Conservation (phyloP, 2,797 vertebrate genomes). For the Anguilla pacifica region DNA sequence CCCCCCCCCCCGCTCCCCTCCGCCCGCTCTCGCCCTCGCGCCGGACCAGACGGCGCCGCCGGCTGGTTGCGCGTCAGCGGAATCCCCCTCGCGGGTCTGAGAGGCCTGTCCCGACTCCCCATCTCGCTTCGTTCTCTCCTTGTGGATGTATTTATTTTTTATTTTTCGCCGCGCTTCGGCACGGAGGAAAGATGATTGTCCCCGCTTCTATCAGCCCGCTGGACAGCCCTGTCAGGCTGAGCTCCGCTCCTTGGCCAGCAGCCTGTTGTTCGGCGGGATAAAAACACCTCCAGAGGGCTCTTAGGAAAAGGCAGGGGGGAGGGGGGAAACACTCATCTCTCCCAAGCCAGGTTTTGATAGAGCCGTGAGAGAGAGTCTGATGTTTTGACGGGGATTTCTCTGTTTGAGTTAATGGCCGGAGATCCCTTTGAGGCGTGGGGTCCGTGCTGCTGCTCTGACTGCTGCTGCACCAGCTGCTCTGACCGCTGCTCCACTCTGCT, state of each 20-base stretch:
- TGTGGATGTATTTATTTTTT: neutral
- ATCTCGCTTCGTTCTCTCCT: neutral
- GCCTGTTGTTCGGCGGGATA: neutral
- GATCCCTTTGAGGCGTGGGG: neutral
- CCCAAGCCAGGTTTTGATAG: neutral
- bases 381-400: neutral
- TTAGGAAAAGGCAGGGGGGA: too few relatives aligned
- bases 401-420: neutral
- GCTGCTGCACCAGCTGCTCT: neutral
- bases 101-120: conserved; percentile 49
- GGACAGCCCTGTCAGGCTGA: neutral
- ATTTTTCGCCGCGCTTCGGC: conserved; percentile 11
- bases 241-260: neutral
- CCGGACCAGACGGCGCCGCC: neutral
- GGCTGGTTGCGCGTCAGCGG: neutral
- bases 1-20: neutral
- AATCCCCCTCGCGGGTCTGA: conserved; percentile 51
- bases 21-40: neutral
- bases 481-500: neutral
- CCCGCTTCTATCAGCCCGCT: neutral
- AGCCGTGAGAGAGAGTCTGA: neutral
- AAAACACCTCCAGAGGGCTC: neutral
- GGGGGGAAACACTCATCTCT: neutral
- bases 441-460: neutral
- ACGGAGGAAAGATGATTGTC: neutral